Percentiles rank a stretch among this genome's conserved stretches.
Conservation (phyloP, 1,140 invertebrate species). For the Bombus fervidus region DNA sequence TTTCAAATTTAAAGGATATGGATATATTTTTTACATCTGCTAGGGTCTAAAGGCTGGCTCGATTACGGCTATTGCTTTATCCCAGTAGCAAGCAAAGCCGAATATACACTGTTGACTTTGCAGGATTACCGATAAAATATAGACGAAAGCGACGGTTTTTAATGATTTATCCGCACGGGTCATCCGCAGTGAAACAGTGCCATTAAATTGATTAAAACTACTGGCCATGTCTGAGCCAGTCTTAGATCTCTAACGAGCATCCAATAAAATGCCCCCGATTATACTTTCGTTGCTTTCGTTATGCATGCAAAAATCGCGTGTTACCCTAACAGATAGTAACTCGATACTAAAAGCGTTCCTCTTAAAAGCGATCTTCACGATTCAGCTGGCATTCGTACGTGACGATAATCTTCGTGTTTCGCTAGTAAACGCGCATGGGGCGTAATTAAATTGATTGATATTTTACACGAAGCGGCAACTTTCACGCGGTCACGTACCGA, state of each 20-base stretch:
- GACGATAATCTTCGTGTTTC: slow-evolving; percentile 53
- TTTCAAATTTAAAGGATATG: too few relatives aligned
- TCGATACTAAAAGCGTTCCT: slow-evolving; percentile 13
- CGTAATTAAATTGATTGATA: slow-evolving; percentile 50
- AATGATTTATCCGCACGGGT: too few relatives aligned
- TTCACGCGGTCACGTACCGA: slow-evolving; percentile 38
- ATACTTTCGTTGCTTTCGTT: slow-evolving; percentile 8
- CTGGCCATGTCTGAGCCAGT: too few relatives aligned
- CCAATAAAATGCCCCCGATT: not conserved
- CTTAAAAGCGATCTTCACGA: slow-evolving; percentile 61
- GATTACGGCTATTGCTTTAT: too few relatives aligned
- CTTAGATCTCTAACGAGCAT: not conserved
- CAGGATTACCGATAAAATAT: too few relatives aligned
- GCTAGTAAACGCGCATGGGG: not conserved
- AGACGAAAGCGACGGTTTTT: too few relatives aligned
- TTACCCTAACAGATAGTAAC: not conserved
- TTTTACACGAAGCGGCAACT: slow-evolving; percentile 46
- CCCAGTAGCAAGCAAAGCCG: too few relatives aligned
- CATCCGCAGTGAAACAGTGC: too few relatives aligned
- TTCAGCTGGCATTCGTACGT: slow-evolving; percentile 56
- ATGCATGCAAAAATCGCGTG: not conserved
- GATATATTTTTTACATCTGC: too few relatives aligned
- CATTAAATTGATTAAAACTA: too few relatives aligned
- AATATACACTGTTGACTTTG: too few relatives aligned
- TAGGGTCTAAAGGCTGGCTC: too few relatives aligned